Percentiles rank a stretch among this genome's conserved stretches.
These are phyloP conservation scores for Eupelmus urozonus DNA, from an alignment of 2,888 invertebrate species.

Conservation along the genomic window DNA sequence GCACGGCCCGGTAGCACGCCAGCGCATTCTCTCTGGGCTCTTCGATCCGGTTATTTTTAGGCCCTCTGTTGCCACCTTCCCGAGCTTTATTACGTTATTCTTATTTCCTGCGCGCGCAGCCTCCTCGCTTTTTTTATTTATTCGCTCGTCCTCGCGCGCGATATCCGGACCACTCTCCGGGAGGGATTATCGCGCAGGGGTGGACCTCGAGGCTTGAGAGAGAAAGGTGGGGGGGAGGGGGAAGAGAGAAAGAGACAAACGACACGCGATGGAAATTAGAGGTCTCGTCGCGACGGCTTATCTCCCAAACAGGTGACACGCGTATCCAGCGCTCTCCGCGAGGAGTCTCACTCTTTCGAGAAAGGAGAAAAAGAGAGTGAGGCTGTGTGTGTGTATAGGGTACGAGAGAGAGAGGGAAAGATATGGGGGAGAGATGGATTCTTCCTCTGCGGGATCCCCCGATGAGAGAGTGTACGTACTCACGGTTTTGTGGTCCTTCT, in stretches of 20 bases:
- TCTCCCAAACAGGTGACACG: constrained; percentile 61
- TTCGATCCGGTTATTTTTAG: constrained; percentile 40
- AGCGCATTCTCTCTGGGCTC: not conserved
- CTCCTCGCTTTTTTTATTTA: constrained; percentile 29
- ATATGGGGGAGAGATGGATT: constrained; percentile 17
- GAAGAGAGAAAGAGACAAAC: constrained; percentile 35
- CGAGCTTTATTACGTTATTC: constrained; percentile 46
- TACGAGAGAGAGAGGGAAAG: not conserved
- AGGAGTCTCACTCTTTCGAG: constrained; percentile 24
- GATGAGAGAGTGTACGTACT: constrained; percentile 49
- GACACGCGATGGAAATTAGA: constrained; percentile 62
- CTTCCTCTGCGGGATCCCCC: constrained; percentile 50
- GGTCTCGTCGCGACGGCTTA: constrained; percentile 59
- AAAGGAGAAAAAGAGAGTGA: constrained; percentile 14
- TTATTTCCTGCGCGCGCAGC: constrained; percentile 27
- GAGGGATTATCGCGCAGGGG: constrained; percentile 36
- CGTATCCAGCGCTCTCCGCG: constrained; percentile 48
- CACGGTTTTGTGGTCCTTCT: constrained; percentile 56
- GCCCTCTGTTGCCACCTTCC: not conserved
- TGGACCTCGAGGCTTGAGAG: not conserved
- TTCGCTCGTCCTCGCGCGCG: constrained; percentile 22
- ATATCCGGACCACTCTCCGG: constrained; percentile 40
- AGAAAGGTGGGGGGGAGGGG: not conserved
- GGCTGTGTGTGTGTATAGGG: too few relatives aligned
- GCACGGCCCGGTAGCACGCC: constrained; percentile 22